A percentile compares a stretch with the other conserved stretches of the same genome.
Evolutionary conservation across 2,113 vertebrate species (phyloP).

Genomic region (Sebastes schlegelii): DNA sequence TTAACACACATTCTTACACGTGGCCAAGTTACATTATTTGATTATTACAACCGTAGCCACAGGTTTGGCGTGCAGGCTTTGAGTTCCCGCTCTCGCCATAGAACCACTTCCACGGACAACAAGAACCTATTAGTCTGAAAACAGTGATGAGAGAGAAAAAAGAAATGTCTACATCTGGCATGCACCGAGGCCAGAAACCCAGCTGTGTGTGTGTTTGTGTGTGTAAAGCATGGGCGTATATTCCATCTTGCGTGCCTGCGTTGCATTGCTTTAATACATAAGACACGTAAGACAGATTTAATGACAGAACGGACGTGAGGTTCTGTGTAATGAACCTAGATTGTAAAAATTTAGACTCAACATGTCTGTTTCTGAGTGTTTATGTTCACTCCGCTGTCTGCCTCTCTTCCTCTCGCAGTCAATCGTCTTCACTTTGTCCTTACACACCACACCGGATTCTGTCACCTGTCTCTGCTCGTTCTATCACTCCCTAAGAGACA

Average conservation of each 20-base stretch:
- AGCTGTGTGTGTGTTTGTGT: constrained; percentile 46
- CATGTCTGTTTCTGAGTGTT: constrained; percentile 37
- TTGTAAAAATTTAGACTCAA: constrained; percentile 27
- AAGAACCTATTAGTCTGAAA: constrained; percentile 66
- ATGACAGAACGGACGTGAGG: constrained; percentile 43
- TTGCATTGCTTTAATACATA: constrained; percentile 51
- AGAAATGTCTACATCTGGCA: constrained; percentile 72
- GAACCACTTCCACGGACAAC: constrained; percentile 69
- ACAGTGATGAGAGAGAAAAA: constrained; percentile 60
- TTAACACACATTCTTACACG: constrained; percentile 76
- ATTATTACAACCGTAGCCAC: constrained; percentile 73
- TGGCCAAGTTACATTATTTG: constrained; percentile 77
- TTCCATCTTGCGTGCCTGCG: constrained; percentile 36
- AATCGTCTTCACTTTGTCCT: constrained; percentile 57
- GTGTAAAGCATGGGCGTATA: constrained; percentile 20
- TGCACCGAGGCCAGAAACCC: constrained; percentile 45
- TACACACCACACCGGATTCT: constrained; percentile 55
- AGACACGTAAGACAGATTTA: constrained; percentile 37
- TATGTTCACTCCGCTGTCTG: constrained; percentile 50
- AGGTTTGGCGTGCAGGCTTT: constrained; percentile 66
- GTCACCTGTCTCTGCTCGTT: constrained; percentile 76
- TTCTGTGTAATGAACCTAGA: constrained; percentile 22
- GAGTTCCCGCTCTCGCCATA: constrained; percentile 53
- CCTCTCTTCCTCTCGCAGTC: constrained; percentile 41
- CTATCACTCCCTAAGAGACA: constrained; percentile 70